Conservation (phyloP, 2,797 vertebrate species). For the Lepilemur ruficaudatus region DNA sequence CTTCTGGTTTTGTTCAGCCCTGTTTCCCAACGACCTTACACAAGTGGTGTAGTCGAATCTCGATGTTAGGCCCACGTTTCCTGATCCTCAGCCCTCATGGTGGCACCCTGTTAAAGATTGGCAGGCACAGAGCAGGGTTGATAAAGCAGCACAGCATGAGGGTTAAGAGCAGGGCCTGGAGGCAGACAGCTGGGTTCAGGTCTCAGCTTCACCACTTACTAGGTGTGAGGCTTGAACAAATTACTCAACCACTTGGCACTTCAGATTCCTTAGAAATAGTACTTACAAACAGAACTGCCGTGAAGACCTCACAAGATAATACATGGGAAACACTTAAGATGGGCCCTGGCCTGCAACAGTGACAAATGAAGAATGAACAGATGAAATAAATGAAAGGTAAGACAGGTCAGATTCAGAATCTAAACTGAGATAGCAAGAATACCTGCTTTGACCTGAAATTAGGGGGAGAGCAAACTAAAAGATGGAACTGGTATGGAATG, state of each 20-base stretch:
- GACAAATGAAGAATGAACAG: neutral
- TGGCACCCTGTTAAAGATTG: neutral
- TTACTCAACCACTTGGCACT: neutral
- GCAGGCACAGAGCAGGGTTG: neutral
- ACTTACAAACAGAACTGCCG: neutral
- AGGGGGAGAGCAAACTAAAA: neutral
- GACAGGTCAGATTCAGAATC: neutral
- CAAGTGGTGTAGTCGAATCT: neutral
- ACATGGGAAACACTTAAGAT: neutral
- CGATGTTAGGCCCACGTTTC: neutral
- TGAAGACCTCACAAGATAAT: neutral
- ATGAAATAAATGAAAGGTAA: neutral
- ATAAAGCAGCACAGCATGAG: accelerated
- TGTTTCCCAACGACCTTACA: neutral
- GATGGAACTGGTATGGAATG: neutral
- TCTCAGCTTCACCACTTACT: neutral
- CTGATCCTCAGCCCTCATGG: neutral
- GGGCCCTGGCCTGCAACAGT: neutral
- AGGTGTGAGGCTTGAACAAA: neutral
- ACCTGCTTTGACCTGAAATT: neutral
- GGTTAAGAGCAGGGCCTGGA: neutral
- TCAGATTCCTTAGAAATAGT: neutral
- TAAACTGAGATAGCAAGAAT: neutral
- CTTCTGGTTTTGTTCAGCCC: neutral
- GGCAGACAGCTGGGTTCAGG: too few relatives aligned